Base-by-base conservation (phyloP, 2,888 invertebrate species). In the Cerastis leucographa region DNA sequence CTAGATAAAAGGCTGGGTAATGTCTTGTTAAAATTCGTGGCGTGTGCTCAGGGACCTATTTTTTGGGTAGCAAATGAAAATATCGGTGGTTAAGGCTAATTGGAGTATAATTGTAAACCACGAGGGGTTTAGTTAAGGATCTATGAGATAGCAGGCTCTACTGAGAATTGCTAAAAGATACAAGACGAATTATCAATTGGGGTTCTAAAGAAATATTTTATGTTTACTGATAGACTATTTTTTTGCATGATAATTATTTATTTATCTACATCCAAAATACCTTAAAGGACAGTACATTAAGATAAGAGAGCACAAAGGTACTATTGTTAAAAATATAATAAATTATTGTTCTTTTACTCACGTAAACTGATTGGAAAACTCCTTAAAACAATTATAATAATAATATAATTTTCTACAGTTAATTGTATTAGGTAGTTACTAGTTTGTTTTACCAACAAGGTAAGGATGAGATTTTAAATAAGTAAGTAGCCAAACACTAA, bases 1-100 rank as follows among this genome's bases (percentile, higher is more conserved):
- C 80, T 84, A 89, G 88, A 89, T 89, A 89, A 84, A n/a, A 80
- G 83, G 78, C 70, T 42, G 68, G 70, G 77, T 84, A 83, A 86
- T 85, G 80, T 88, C 89, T 89, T 87, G 87, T 90, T 89, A 85
- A 90, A 89, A 90, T 90, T 89, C 87, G 77, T 71, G 71, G 64
- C 76, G 84, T 78, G 84, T 80, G 77, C 81, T 56, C 67, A 61
- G 86, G 83, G 88, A 84, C 76, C 78, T 69, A 85, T 85, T 88
- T 88, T 83, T 85, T 71, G 73, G 74, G 68, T 44, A 71, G 61
- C 72, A 71, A 84, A 84, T 81, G 80, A 79, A 85, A 81, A 78
- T 83, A 86, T 86, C 66, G 56, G 65, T 71, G 70, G 77, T 69
- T 61, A 70, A 71, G 66, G 59, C 44, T 87, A 87, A 85, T 79